Evolutionary conservation across 2,113 vertebrate species (phyloP).

Genomic region (Sinocyclocheilus rhinocerous): DNA sequence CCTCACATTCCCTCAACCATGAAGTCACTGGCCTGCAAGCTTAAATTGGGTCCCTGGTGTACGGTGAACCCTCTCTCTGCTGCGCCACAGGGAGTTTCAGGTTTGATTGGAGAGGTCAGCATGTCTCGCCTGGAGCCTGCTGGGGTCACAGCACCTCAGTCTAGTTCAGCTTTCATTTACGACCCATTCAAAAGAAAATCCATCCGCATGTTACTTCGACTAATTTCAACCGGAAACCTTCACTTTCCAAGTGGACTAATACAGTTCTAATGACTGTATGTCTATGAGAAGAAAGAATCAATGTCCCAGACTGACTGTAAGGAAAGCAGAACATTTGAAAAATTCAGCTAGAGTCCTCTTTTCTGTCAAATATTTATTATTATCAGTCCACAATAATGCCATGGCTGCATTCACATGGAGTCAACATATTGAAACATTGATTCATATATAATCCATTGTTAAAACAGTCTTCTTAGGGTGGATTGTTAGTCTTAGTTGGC

Average conservation of each 20-base stretch:
- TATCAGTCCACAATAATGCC: neutral
- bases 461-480: neutral
- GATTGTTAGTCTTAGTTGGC: neutral
- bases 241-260: neutral
- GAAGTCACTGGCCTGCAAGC: constrained; percentile 23
- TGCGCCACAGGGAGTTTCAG: constrained; percentile 6
- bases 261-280: neutral
- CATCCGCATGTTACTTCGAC: neutral
- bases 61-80: constrained; percentile 25
- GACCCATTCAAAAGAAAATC: constrained; percentile 11
- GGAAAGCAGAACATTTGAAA: constrained; percentile 13
- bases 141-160: neutral
- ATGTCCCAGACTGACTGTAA: neutral
- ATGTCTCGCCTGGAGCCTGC: constrained; percentile 17
- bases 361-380: neutral
- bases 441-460: neutral
- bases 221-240: neutral
- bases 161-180: constrained; percentile 1
- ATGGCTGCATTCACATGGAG: neutral
- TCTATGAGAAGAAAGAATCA: neutral
- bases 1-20: neutral
- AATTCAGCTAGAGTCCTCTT: neutral
- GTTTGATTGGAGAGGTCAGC: constrained; percentile 32
- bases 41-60: constrained; percentile 52
- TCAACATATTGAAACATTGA: neutral